These are phyloP conservation scores for Macrocentrus cingulum DNA, from an alignment of 1,140 invertebrate species.

Conservation along the genomic window DNA sequence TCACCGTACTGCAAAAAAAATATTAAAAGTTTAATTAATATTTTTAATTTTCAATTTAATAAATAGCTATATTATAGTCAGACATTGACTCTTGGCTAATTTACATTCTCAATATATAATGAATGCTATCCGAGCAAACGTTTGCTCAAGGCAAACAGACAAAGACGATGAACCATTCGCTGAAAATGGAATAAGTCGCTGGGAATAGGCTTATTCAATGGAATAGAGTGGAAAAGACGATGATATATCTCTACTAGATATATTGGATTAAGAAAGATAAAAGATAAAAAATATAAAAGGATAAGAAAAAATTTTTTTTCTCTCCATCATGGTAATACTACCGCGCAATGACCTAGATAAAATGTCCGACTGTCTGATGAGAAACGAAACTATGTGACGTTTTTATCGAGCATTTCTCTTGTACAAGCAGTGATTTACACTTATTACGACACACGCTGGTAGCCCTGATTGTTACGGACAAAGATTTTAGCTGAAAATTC, in stretches of 20 bases:
- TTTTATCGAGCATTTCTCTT: neutral
- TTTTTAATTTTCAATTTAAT: no score
- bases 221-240: conserved; percentile 5
- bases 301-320: conserved; percentile 35
- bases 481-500: no score
- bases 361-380: neutral
- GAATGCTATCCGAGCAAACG: neutral
- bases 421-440: no score
- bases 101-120: neutral
- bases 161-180: neutral
- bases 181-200: neutral
- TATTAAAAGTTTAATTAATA: neutral
- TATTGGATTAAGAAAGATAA: neutral
- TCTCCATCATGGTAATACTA: conserved; percentile 33
- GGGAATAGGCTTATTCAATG: neutral
- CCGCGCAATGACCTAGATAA: conserved; percentile 30
- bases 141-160: neutral
- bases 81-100: no score
- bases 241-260: neutral
- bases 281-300: conserved; percentile 16
- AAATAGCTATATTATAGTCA: no score
- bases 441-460: no score
- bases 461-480: no score
- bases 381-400: neutral
- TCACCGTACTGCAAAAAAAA: conserved; percentile 50